phyloP scores from a whole-genome alignment of 2,113 vertebrate genomes.

The Noctilio leporinus region DNA sequence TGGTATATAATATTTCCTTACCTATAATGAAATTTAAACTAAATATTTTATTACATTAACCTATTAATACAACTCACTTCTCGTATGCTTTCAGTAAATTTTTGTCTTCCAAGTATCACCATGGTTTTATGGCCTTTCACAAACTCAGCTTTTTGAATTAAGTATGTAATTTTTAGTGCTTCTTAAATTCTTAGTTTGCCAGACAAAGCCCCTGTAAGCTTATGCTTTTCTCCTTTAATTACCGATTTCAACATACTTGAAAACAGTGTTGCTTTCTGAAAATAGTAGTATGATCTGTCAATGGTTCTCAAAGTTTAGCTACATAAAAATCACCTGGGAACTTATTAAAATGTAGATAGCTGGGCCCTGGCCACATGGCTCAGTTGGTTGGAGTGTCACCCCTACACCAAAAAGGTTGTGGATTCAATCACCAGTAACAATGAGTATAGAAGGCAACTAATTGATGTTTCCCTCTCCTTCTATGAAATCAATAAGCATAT shows the following conservation, averaged over 20 bases:
- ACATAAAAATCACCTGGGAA: not conserved
- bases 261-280: not conserved
- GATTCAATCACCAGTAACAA: too few relatives aligned
- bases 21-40: not conserved
- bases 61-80: not conserved
- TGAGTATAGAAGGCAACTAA: too few relatives aligned
- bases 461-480: too few relatives aligned
- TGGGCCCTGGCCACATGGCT: not conserved
- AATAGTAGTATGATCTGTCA: not conserved
- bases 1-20: not conserved
- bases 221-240: not conserved
- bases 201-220: not conserved
- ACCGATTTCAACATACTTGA: not conserved
- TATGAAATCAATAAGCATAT: too few relatives aligned
- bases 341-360: not conserved
- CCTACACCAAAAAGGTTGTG: too few relatives aligned
- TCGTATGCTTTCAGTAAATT: not conserved
- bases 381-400: too few relatives aligned
- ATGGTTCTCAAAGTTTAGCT: not conserved
- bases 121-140: not conserved
- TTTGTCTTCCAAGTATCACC: not conserved
- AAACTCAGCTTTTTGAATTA: not conserved
- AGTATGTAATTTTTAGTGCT: not conserved
- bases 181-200: not conserved
- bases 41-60: not conserved